Evolutionary conservation across 2,888 invertebrate species (phyloP).

Genomic region (Hartigia nigra): DNA sequence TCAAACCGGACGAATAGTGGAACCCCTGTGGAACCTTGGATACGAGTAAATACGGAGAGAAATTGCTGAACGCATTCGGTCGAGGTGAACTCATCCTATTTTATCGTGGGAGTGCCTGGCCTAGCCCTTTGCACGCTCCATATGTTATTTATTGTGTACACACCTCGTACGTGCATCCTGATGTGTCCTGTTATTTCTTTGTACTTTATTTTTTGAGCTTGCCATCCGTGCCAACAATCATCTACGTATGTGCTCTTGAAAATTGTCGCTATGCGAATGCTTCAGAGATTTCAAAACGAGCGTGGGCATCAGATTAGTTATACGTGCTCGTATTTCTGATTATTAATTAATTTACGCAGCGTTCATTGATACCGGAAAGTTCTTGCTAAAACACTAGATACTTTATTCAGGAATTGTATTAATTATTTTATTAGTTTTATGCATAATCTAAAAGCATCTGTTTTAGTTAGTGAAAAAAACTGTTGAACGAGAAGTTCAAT

Average conservation of each 20-base stretch:
- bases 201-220: background rate
- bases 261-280: background rate
- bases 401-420: background rate
- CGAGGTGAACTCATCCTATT: conserved; percentile 3
- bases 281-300: background rate
- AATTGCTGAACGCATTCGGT: conserved; percentile 7
- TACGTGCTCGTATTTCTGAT: background rate
- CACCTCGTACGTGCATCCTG: conserved; percentile 26
- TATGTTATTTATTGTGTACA: conserved; percentile 42
- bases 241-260: background rate
- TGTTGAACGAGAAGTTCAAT: background rate
- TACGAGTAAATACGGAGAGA: conserved; percentile 7
- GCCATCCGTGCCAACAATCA: background rate
- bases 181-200: background rate
- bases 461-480: background rate
- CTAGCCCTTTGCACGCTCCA: conserved; percentile 50
- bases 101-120: conserved; percentile 27
- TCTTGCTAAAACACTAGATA: background rate
- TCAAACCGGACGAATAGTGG: background rate
- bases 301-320: background rate
- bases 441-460: background rate
- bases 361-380: background rate
- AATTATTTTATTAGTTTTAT: no score
- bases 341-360: background rate
- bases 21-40: conserved; percentile 12